Evolutionary conservation across 2,113 vertebrate genomes (phyloP).

Genomic region (Scomber colias): DNA sequence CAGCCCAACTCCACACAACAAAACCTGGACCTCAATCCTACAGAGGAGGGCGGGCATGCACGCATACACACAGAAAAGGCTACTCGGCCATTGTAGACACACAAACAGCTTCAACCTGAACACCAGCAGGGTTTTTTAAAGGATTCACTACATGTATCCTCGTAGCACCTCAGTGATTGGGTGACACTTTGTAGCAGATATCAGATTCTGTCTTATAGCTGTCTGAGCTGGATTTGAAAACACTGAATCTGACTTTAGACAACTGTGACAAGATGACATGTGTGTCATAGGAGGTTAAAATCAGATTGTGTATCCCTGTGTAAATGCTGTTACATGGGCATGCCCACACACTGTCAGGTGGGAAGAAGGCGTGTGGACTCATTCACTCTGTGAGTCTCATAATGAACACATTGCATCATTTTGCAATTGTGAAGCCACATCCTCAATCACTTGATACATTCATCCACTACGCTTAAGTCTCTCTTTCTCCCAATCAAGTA

Average conservation of each 20-base stretch:
- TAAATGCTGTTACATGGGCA: constrained; percentile 53
- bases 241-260: constrained; percentile 22
- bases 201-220: background rate
- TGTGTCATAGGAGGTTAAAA: constrained; percentile 57
- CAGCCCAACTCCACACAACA: constrained; percentile 77
- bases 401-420: constrained; percentile 60
- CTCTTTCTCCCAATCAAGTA: constrained; percentile 11
- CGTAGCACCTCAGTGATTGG: background rate
- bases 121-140: background rate
- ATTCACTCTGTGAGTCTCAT: constrained; percentile 62
- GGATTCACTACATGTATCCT: background rate
- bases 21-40: constrained; percentile 80
- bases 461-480: constrained; percentile 6
- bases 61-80: constrained; percentile 48
- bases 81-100: constrained; percentile 21
- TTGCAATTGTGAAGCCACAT: constrained; percentile 42
- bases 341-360: constrained; percentile 71
- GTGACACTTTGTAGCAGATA: constrained; percentile 3
- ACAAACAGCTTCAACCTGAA: constrained; percentile 49
- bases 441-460: constrained; percentile 43
- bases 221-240: constrained; percentile 3
- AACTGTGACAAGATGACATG: constrained; percentile 44
- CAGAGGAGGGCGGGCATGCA: constrained; percentile 68
- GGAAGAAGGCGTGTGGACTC: constrained; percentile 74
- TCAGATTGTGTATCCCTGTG: constrained; percentile 45